phyloP scores from a whole-genome alignment of 2,888 invertebrate genomes.

The Scotopteryx bipunctaria region DNA sequence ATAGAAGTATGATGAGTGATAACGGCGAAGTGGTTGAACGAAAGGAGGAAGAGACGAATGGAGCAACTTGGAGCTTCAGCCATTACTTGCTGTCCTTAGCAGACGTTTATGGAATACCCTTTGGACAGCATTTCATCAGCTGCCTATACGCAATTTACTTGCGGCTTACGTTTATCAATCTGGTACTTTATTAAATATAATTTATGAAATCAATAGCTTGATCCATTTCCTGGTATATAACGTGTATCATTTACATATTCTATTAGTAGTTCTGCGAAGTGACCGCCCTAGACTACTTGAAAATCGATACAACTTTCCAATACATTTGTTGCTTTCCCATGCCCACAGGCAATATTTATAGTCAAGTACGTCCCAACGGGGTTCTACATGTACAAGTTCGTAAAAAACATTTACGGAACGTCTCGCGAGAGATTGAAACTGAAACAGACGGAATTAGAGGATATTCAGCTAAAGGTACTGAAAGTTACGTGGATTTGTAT shows the following conservation, averaged over 20 bases:
- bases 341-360: conserved; percentile 55
- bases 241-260: not conserved
- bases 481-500: conserved; percentile 1
- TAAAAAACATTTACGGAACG: conserved; percentile 55
- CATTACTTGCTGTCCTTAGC: conserved; percentile 47
- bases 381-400: conserved; percentile 59
- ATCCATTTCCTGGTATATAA: not conserved
- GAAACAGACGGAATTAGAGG: conserved; percentile 64
- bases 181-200: conserved; percentile 51
- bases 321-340: conserved; percentile 18
- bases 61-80: conserved; percentile 37
- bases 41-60: conserved; percentile 38
- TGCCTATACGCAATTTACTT: conserved; percentile 52
- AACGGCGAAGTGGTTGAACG: conserved; percentile 31
- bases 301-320: conserved; percentile 18
- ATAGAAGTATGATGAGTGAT: conserved; percentile 43
- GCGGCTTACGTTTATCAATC: conserved; percentile 54
- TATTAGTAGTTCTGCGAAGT: not conserved
- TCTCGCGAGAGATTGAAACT: conserved; percentile 57
- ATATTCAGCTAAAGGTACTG: conserved; percentile 66
- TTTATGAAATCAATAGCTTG: no score
- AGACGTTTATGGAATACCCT: conserved; percentile 51
- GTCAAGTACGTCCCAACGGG: conserved; percentile 65
- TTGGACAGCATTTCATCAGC: conserved; percentile 51
- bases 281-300: not conserved